Conservation (phyloP, 2,888 invertebrate species). For the Heterodera filipjevi region DNA sequence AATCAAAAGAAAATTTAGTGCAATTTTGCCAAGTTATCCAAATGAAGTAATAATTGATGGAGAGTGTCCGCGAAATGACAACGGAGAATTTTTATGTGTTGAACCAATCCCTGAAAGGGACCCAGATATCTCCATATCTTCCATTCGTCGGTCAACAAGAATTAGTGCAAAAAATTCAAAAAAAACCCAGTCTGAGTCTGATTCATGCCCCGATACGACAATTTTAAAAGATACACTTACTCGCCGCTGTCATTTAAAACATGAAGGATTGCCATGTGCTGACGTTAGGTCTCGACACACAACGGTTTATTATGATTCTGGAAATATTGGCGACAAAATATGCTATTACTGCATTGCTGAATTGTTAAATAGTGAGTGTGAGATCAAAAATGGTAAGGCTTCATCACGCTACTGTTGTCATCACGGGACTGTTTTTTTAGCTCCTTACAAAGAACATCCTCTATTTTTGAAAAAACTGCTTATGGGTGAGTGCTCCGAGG, state of each 20-base stretch:
- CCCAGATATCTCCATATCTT: not conserved
- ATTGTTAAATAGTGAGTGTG: not conserved
- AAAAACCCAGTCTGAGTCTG: not conserved
- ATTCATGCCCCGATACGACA: not conserved
- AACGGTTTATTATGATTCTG: slow-evolving; percentile 16
- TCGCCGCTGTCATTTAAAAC: not conserved
- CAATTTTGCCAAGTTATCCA: not conserved
- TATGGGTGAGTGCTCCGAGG: not conserved
- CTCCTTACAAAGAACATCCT: slow-evolving; percentile 10
- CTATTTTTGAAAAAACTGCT: not conserved
- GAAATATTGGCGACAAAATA: not conserved
- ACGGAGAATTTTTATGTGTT: not conserved
- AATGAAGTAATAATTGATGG: not conserved
- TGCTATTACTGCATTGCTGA: not conserved
- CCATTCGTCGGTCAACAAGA: not conserved
- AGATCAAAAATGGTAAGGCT: not conserved
- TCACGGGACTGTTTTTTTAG: not conserved
- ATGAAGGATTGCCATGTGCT: not conserved
- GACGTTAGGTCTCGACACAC: not conserved
- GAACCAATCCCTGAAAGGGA: not conserved
- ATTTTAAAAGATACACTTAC: not conserved
- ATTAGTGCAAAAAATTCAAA: not conserved
- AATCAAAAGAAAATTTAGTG: no score
- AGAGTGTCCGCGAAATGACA: not conserved
- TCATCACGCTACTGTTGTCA: not conserved